Percentiles rank a stretch among this genome's conserved stretches.
These are phyloP conservation scores for Eurois occulta DNA, from an alignment of 2,888 invertebrate species.

Conservation along the genomic window DNA sequence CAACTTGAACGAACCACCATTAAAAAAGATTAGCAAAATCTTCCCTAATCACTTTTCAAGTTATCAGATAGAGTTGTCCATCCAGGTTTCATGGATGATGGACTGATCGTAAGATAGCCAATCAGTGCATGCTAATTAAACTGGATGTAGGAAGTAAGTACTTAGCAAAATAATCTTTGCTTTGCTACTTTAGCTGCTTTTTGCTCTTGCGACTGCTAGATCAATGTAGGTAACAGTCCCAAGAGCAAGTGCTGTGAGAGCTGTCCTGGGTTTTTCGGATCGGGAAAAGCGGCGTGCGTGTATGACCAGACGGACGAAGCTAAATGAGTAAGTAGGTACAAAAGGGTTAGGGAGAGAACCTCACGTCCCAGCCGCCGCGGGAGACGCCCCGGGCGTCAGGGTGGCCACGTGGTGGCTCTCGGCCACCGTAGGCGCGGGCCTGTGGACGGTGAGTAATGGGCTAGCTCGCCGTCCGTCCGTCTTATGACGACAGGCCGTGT, in stretches of 20 bases:
- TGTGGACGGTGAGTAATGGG: too few species aligned
- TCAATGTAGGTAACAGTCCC: too few species aligned
- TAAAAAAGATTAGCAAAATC: background rate
- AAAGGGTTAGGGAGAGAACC: too few species aligned
- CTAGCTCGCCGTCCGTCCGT: too few species aligned
- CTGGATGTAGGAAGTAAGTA: constrained; percentile 1
- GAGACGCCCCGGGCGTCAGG: too few species aligned
- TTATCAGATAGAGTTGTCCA: background rate
- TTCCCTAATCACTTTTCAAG: background rate
- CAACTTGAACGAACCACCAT: background rate
- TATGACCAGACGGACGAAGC: background rate
- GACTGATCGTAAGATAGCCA: constrained; percentile 24
- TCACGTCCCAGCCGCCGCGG: too few species aligned
- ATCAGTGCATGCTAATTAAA: constrained; percentile 10
- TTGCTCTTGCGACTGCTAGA: too few species aligned
- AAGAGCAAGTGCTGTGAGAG: background rate
- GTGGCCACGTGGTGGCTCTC: too few species aligned
- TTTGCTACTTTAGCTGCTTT: too few species aligned
- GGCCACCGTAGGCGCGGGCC: too few species aligned
- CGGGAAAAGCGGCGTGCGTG: background rate
- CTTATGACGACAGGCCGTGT: too few species aligned
- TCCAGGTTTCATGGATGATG: constrained; percentile 28
- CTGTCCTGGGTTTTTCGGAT: background rate
- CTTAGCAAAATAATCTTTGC: constrained; percentile 12
- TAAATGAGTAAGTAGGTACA: too few species aligned